These are phyloP conservation scores for Willowsia nigromaculata DNA, from an alignment of 2,888 invertebrate species.

Conservation along the genomic window DNA sequence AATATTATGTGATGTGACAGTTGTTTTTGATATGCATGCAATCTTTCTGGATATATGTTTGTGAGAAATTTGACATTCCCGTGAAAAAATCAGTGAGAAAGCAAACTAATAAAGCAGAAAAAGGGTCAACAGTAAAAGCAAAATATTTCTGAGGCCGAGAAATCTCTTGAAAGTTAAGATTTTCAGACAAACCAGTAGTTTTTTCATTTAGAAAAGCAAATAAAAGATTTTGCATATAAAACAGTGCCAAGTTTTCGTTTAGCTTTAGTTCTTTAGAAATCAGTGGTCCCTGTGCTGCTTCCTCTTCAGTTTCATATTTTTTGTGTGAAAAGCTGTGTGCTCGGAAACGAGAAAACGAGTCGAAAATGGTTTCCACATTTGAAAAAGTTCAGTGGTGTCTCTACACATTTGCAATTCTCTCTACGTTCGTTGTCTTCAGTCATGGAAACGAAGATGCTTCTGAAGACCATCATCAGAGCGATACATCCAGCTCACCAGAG, in stretches of 20 bases:
- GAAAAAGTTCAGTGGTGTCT: not conserved
- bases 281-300: not conserved
- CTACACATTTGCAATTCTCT: not conserved
- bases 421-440: not conserved
- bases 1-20: not conserved
- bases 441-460: constrained; percentile 12
- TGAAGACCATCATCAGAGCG: not conserved
- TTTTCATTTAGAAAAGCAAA: too few relatives aligned
- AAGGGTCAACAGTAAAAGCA: too few relatives aligned
- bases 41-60: not conserved
- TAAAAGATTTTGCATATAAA: too few relatives aligned
- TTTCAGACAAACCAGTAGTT: too few relatives aligned
- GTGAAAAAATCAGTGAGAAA: not conserved
- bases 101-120: not conserved
- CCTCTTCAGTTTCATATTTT: too few relatives aligned
- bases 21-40: not conserved
- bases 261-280: not conserved
- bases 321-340: too few relatives aligned
- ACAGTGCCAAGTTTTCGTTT: too few relatives aligned
- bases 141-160: not conserved
- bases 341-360: not conserved
- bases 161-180: not conserved
- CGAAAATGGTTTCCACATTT: not conserved
- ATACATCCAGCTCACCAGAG: not conserved
- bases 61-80: not conserved